These are phyloP conservation scores for Emydura subglobosa DNA, from an alignment of 2,113 vertebrate genomes.

Conservation along the genomic window DNA sequence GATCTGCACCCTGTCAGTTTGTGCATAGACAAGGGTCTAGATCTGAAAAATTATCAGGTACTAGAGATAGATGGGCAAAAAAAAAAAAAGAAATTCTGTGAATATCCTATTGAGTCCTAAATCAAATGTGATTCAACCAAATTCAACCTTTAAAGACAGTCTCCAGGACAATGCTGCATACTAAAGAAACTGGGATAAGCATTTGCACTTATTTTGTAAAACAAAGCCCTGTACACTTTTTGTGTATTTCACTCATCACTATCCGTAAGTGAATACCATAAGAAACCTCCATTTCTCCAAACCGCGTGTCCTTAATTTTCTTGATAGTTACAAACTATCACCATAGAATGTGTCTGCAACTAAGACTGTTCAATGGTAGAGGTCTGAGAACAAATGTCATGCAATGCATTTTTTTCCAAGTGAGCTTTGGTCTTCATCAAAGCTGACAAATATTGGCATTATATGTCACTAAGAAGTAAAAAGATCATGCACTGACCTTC, in stretches of 20 bases:
- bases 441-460: conserved; percentile 85
- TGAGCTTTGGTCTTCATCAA: conserved; percentile 78
- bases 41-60: conserved; percentile 61
- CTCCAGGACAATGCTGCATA: not conserved
- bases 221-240: fast-evolving
- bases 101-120: not conserved
- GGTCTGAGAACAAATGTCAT: conserved; percentile 79
- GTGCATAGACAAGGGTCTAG: not conserved
- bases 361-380: conserved; percentile 62
- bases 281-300: not conserved
- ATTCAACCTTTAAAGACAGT: not conserved
- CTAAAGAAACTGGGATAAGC: not conserved
- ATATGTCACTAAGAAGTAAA: conserved; percentile 82
- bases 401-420: conserved; percentile 59
- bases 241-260: not conserved
- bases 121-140: not conserved
- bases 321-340: conserved; percentile 41
- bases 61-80: not conserved
- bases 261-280: not conserved
- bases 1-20: not conserved
- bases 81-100: not conserved
- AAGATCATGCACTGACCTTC: conserved; percentile 85
- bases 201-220: not conserved
- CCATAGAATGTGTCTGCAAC: conserved; percentile 44
- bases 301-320: not conserved